phyloP scores from a whole-genome alignment of 1,140 invertebrate genomes.

The Bombus waltoni region DNA sequence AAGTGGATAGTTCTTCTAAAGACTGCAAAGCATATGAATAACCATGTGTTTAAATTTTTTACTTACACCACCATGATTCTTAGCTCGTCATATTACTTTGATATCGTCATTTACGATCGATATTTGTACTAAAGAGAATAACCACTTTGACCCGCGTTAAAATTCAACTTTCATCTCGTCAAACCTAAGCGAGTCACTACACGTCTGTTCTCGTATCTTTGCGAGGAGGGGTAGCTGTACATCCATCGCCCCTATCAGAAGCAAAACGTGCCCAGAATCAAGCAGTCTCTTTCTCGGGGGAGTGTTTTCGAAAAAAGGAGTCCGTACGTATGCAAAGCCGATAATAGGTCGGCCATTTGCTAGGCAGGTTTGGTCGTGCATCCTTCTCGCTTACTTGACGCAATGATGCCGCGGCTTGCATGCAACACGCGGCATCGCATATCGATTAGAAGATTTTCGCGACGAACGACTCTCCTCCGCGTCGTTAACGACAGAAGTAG shows the following conservation, averaged over 20 bases:
- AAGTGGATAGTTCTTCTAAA: too few relatives aligned
- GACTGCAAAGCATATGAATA: too few relatives aligned
- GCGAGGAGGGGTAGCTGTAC: background rate
- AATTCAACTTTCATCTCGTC: too few relatives aligned
- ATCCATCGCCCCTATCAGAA: too few relatives aligned
- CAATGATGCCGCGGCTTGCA: conserved; percentile 5
- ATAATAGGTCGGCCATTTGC: conserved; percentile 46
- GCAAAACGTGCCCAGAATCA: conserved; percentile 28
- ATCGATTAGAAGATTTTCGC: conserved; percentile 37
- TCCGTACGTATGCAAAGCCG: conserved; percentile 33
- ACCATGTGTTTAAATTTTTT: too few relatives aligned
- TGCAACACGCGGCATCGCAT: conserved; percentile 49
- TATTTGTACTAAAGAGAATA: too few relatives aligned
- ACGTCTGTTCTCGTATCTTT: background rate
- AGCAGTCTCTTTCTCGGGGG: too few relatives aligned
- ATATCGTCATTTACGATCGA: too few relatives aligned
- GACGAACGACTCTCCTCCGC: background rate
- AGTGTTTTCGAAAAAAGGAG: background rate
- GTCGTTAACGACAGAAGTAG: background rate
- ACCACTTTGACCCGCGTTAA: too few relatives aligned
- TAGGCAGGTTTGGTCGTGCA: conserved; percentile 24
- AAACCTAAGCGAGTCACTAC: too few relatives aligned
- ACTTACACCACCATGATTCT: too few relatives aligned
- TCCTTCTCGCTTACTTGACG: conserved; percentile 41
- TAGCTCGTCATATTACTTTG: too few relatives aligned